Evolutionary conservation across 2,113 vertebrate genomes (phyloP), one percentile per base, ranked within the genome.

Genomic region (Lanius collurio): DNA sequence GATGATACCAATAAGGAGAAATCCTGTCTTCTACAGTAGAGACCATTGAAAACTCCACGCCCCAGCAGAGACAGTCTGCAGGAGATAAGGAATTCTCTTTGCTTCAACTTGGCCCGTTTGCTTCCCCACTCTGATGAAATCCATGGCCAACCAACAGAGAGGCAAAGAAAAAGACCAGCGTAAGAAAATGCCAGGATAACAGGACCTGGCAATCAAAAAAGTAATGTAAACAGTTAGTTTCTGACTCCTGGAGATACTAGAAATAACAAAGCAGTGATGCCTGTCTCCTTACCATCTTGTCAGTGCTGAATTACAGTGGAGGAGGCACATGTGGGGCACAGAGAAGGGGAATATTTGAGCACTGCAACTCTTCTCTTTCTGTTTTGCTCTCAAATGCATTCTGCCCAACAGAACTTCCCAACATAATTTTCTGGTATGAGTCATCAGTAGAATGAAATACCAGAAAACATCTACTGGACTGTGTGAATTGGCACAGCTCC

Each of bases 71-170:
- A 65, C 49, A 86, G 76, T 55, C 86, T 89, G 71, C 59, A 86
- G 79, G 83, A 96, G 73, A 93, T 83, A 93, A 95, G 52, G 68
- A 83, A 92, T 87, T 92, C 50, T 46, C 47, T 85, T 64, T 74
- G 35, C 85, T 91, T 90, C 75, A 95, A 90, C 75, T 88, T 80
- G 27, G n/a, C 15, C 49, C 26, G 21, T 71, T 88, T 95, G 70
- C 46, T 69, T 90, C 47, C 80, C 50, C 70, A 37, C 83, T 81
- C 64, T 81, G 89, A 63, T 74, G 49, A 89, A 95, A 94, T 65
- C 68, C 31, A 44, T 52, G 16, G 60, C 23, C 56, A 83, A 13
- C 2, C 33, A 62, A 53, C 31, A 88, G 71, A 90, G 39, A 44
- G 47, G 55, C 63, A 86, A 80, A 42, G 55, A 83, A 88, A 70